Evolutionary conservation across 2,888 invertebrate species (phyloP), one percentile per base, ranked within the genome.

Genomic region (Pollenia griseotomentosa): DNA sequence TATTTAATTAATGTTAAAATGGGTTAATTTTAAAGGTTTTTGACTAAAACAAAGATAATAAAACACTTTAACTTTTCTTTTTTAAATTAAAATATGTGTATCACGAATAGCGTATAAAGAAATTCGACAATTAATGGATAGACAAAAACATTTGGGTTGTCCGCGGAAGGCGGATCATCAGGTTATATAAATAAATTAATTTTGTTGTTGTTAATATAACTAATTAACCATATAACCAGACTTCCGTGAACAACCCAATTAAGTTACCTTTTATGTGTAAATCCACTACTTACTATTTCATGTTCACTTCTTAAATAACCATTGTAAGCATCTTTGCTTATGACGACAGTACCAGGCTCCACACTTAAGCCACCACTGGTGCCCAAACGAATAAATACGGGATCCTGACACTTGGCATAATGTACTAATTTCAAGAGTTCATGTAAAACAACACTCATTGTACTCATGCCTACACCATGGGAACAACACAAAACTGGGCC

Each of bases 381-480:
- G 42, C 97, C 97, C 89, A 99, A 96, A 88, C 99, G 95, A 94
- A 99, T 96, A 95, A 99, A 98, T 75, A 97, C 95, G 0, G 99
- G 98, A 93, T 98, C 97, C 75, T 95, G 95, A 82, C 96, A 97
- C 91, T 95, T 96, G n/a, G 99, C 98, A 91, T 98, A 97, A 91
- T 96, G 96, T 95, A 99, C 97, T 89, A 99, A 94, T 94, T 99
- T 99, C 90, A 99, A 97, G 77, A 98, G 94, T 94, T 99, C 99
- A 92, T 99, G 98, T n/a, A 99, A 95, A 74, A 99, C 94, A 88
- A 99, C 98, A n/a, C 98, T 97, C 88, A 99, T 96, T 0, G 99
- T 99, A 0, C 99, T 98, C 85, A 98, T 97, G 2, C 99, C 99
- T 96, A 99, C 99, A 42, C 99, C 99, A 92, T 99, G 99, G 51